Conservation (phyloP, 1,140 invertebrate genomes). For the Polypedilum vanderplanki region DNA sequence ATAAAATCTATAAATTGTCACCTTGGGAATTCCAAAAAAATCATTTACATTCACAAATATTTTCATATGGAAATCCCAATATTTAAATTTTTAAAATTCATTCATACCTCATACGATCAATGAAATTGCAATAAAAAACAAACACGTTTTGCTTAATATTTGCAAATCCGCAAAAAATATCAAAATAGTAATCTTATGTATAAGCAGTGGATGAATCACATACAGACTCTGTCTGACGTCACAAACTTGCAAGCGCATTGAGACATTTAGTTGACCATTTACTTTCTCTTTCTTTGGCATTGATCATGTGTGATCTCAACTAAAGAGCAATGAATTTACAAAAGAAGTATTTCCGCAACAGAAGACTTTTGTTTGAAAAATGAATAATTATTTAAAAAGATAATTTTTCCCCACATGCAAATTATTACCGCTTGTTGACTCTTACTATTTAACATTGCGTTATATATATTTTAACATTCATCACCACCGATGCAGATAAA, state of each 20-base stretch:
- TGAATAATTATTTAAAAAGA: too few species aligned
- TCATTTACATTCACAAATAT: not conserved
- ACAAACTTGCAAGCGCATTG: not conserved
- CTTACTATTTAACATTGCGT: too few species aligned
- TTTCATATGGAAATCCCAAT: not conserved
- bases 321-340: too few species aligned
- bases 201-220: not conserved
- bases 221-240: not conserved
- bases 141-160: not conserved
- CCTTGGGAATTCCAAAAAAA: not conserved
- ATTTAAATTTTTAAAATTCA: not conserved
- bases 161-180: too few species aligned
- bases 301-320: too few species aligned
- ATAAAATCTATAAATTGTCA: not conserved
- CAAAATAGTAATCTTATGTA: not conserved
- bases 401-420: too few species aligned
- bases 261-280: not conserved
- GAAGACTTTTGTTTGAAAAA: too few species aligned
- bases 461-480: too few species aligned
- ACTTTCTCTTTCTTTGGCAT: conserved; percentile 4
- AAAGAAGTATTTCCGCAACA: too few species aligned
- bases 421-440: too few species aligned
- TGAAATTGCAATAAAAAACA: not conserved
- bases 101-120: not conserved
- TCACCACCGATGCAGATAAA: too few species aligned